Evolutionary conservation across 2,113 vertebrate species (phyloP).

Genomic region (Thunnus thynnus): DNA sequence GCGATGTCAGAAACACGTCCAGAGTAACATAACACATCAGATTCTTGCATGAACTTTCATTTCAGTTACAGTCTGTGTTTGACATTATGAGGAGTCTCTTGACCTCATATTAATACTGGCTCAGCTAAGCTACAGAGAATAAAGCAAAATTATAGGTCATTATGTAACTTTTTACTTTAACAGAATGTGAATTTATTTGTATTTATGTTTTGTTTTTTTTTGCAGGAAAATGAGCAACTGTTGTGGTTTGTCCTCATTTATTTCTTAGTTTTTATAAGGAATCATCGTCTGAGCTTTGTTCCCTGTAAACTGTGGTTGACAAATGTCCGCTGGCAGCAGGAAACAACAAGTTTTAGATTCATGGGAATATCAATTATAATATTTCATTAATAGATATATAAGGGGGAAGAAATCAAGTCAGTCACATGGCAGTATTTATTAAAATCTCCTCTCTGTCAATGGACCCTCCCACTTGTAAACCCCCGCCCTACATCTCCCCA

Average conservation of each 20-base stretch:
- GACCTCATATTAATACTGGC: neutral
- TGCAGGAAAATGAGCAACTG: no score
- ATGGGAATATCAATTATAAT: no score
- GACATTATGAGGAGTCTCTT: neutral
- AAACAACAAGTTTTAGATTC: no score
- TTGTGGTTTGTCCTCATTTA: no score
- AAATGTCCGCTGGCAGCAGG: no score
- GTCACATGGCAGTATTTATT: slow-evolving; percentile 32
- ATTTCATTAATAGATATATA: neutral
- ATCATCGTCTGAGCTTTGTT: no score
- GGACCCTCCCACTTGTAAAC: slow-evolving; percentile 30
- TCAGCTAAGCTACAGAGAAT: neutral
- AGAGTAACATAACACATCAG: neutral
- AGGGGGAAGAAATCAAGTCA: neutral
- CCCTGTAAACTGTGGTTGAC: no score
- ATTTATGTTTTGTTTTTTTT: no score
- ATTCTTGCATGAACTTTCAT: neutral
- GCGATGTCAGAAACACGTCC: neutral
- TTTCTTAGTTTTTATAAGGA: no score
- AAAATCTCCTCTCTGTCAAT: slow-evolving; percentile 25
- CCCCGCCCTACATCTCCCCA: slow-evolving; percentile 27
- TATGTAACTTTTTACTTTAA: no score
- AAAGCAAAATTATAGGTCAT: no score
- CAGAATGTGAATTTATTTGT: no score
- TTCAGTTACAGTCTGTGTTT: neutral